Evolutionary conservation across 2,888 invertebrate species (phyloP), one percentile per base, ranked within the genome.

Genomic region (Cerceris rybyensis): DNA sequence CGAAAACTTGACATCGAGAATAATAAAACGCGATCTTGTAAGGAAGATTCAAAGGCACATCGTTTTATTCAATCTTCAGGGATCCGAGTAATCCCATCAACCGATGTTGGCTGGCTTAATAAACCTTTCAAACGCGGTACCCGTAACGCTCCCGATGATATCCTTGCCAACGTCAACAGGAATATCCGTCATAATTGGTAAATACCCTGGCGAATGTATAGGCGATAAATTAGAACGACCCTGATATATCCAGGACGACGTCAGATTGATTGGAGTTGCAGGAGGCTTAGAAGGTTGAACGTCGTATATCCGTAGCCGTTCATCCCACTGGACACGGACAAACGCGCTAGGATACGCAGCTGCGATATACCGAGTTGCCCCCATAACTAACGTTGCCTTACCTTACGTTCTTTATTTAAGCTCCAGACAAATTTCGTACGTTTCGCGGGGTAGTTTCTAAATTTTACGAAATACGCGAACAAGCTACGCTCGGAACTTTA

Each of bases 111-210:
- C 78, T 65, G 70, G 73, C 75, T 75, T 82, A 75, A 82, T 75
- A 78, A 82, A 82, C 64, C 75, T 77, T 66, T 68, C 64, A 52
- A 67, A 66, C 55, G 49, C 61, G 61, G 61, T 75, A 66, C 55
- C 60, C 55, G 68, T 68, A 49, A 73, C 57, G 76, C 66, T 49
- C 60, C 65, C 59, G 58, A 73, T 71, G 71, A 59, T 77, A 74
- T 75, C 73, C 69, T 68, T 57, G 63, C 76, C 76, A 65, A 76
- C 72, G 81, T 82, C 79, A 72, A 79, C 70, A 58, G 71, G 79
- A 76, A 76, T 82, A 79, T 79, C 71, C 72, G 74, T 82, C 79
- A 81, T 82, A 82, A 82, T 82, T 76, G 70, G 72, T 74, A 76
- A 81, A 81, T 67, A 66, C 52, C 63, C 39, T 61, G 70, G 17